Evolutionary conservation across 2,113 vertebrate genomes (phyloP).

Genomic region (Neotragus pygmaeus): DNA sequence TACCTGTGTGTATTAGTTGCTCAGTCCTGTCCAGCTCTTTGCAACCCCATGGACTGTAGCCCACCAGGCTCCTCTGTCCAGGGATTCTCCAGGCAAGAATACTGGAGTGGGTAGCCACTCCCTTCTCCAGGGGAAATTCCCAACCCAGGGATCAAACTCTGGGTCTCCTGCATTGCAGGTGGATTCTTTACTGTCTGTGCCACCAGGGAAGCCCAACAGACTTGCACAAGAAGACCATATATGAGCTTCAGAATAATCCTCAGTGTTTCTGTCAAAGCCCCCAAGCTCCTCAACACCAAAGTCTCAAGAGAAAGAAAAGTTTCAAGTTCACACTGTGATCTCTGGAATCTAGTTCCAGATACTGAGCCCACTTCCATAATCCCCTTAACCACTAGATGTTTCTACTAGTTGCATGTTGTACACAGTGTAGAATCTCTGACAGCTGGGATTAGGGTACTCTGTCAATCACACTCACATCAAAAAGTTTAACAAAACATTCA

Average conservation of each 20-base stretch:
- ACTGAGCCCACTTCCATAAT: neutral
- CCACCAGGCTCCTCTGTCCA: neutral
- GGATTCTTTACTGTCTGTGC: neutral
- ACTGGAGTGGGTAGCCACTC: neutral
- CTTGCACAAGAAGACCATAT: accelerated
- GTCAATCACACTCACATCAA: accelerated
- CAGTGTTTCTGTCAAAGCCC: accelerated
- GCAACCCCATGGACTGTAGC: neutral
- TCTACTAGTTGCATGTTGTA: accelerated
- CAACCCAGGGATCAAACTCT: neutral
- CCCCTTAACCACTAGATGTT: neutral
- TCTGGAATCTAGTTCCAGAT: neutral
- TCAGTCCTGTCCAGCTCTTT: neutral
- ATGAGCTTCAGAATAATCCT: too few species aligned
- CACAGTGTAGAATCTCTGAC: neutral
- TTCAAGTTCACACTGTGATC: accelerated
- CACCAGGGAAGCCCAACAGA: neutral
- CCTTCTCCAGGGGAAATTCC: neutral
- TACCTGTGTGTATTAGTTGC: neutral
- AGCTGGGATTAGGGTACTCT: too few species aligned
- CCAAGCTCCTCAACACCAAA: neutral
- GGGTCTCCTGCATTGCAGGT: neutral
- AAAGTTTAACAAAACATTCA: neutral
- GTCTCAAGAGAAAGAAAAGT: neutral
- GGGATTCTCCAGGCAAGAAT: neutral